Percentiles rank a stretch among this genome's conserved stretches.
phyloP scores from a whole-genome alignment of 1,140 invertebrate species.

The Myzus persicae region DNA sequence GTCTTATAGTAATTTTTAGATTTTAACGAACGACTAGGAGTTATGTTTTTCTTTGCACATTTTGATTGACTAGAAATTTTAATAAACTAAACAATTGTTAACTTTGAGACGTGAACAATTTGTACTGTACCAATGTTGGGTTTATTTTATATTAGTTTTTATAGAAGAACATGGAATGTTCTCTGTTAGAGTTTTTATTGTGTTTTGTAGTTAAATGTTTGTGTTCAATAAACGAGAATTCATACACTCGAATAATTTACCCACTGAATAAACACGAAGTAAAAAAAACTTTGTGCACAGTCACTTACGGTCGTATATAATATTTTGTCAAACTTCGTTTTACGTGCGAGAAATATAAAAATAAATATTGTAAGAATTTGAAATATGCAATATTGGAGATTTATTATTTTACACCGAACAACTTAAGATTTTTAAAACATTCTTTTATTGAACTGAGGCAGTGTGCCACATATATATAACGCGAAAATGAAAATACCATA shows the following conservation, averaged over 20 bases:
- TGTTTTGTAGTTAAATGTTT: background rate
- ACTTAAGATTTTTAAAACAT: background rate
- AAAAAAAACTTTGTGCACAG: background rate
- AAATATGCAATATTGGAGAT: background rate
- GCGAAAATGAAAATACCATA: background rate
- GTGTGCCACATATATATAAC: background rate
- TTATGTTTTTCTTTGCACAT: background rate
- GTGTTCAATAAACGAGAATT: background rate
- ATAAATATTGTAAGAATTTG: background rate
- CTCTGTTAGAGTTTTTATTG: background rate
- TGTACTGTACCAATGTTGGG: background rate
- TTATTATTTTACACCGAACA: background rate
- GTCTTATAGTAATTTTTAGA: background rate
- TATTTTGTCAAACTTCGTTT: background rate
- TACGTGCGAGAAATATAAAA: background rate
- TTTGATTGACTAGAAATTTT: background rate
- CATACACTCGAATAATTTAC: background rate
- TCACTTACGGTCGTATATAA: background rate
- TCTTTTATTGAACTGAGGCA: background rate
- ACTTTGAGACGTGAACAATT: background rate
- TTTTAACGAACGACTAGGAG: background rate
- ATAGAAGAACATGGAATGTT: background rate
- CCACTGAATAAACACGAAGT: background rate
- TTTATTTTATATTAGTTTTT: slow-evolving; percentile 12
- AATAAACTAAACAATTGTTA: background rate